A percentile compares a stretch with the other conserved stretches of the same genome.
Conservation (phyloP, 2,888 invertebrate genomes). For the Meta bourneti region DNA sequence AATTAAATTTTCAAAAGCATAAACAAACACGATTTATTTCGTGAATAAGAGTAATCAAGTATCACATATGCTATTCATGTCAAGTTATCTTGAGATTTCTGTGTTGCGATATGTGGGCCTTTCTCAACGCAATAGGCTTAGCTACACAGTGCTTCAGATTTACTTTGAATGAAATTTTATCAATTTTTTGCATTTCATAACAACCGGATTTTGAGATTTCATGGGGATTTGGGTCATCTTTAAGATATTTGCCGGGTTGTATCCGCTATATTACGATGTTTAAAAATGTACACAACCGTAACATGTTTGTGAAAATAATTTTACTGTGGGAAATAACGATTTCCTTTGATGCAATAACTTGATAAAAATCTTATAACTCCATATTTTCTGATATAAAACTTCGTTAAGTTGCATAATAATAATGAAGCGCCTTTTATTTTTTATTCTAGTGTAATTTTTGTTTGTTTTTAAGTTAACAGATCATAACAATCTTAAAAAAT, state of each 20-base stretch:
- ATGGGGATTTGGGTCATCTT: neutral
- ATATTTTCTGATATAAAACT: too few relatives aligned
- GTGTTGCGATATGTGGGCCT: constrained; percentile 2
- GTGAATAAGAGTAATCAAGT: neutral
- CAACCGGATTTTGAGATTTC: neutral
- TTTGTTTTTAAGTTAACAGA: too few relatives aligned
- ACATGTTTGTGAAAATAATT: too few relatives aligned
- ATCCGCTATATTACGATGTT: neutral
- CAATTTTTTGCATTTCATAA: neutral
- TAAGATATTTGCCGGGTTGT: neutral
- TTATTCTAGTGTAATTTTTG: too few relatives aligned
- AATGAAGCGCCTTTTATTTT: too few relatives aligned
- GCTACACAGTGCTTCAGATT: constrained; percentile 15
- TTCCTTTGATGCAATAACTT: too few relatives aligned
- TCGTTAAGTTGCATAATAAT: too few relatives aligned
- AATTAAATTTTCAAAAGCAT: neutral
- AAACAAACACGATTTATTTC: neutral
- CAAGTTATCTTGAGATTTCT: neutral
- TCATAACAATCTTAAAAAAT: too few relatives aligned
- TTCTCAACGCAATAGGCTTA: constrained; percentile 49
- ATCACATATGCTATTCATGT: constrained; percentile 4
- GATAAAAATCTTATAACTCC: too few relatives aligned
- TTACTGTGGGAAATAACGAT: too few relatives aligned
- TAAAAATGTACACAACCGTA: neutral
- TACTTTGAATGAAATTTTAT: neutral